phyloP scores from a whole-genome alignment of 2,113 vertebrate genomes.

The Spizaetus ornatus region DNA sequence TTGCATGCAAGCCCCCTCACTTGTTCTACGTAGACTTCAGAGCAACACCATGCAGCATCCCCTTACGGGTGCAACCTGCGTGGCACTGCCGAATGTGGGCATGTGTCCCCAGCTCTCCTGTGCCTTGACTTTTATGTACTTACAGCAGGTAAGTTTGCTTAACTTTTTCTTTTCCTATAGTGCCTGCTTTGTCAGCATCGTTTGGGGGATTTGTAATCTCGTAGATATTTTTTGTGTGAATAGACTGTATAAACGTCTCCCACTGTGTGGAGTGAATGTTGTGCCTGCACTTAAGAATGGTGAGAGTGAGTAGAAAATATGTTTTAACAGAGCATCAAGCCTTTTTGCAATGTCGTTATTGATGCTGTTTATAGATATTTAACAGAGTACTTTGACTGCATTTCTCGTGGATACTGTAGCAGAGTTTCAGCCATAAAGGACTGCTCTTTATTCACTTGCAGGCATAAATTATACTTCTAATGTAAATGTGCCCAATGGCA shows the following conservation, averaged over 20 bases:
- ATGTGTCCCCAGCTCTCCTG: constrained; percentile 96
- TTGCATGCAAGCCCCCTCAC: constrained; percentile 78
- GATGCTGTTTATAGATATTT: constrained; percentile 15
- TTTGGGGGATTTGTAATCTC: not conserved
- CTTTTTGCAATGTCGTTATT: not conserved
- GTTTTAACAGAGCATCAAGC: not conserved
- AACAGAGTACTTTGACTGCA: not conserved
- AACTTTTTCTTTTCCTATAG: constrained; percentile 52
- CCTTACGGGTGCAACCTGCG: constrained; percentile 91
- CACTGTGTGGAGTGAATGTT: not conserved
- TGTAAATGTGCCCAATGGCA: constrained; percentile 25
- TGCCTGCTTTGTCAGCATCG: constrained; percentile 25
- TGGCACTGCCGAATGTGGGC: constrained; percentile 91
- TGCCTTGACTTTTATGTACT: constrained; percentile 98
- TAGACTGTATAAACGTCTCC: constrained; percentile 32
- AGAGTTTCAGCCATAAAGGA: constrained; percentile 63
- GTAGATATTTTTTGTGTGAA: constrained; percentile 27
- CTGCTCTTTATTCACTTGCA: constrained; percentile 46
- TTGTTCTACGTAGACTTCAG: constrained; percentile 77
- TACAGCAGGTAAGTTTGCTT: constrained; percentile 93
- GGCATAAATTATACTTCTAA: constrained; percentile 52
- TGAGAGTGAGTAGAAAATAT: constrained; percentile 29
- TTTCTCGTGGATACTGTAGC: constrained; percentile 20
- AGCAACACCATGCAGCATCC: constrained; percentile 92
- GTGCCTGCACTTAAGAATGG: not conserved